Conservation (phyloP, 1,140 invertebrate species). For the Amyelois transitella region DNA sequence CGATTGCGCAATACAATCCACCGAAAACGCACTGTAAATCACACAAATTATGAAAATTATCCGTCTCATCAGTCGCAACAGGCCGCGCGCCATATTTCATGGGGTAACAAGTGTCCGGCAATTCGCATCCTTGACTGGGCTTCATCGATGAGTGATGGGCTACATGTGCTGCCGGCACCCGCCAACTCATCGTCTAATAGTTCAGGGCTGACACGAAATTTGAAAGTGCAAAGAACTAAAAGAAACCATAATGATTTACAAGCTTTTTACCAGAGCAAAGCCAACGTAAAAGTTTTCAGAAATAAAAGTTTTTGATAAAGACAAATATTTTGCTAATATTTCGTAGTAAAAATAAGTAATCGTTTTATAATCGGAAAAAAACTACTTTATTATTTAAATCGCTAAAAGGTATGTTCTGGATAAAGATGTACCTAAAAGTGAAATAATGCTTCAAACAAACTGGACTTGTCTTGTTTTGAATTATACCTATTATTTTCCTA, state of each 20-base stretch:
- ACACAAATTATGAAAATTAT: not conserved
- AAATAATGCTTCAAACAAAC: not conserved
- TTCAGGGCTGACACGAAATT: constrained; percentile 24
- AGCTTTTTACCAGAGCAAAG: too few relatives aligned
- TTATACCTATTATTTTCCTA: not conserved
- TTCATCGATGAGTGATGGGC: constrained; percentile 67
- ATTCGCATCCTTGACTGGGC: constrained; percentile 52
- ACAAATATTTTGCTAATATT: too few relatives aligned
- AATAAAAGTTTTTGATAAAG: too few relatives aligned
- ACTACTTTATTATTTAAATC: too few relatives aligned
- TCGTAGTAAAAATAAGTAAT: too few relatives aligned
- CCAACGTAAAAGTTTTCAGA: too few relatives aligned
- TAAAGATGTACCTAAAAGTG: too few relatives aligned
- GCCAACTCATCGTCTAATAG: constrained; percentile 43
- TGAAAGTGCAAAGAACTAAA: too few relatives aligned
- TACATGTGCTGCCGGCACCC: constrained; percentile 49
- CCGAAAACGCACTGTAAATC: not conserved
- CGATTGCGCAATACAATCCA: not conserved
- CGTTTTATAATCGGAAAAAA: too few relatives aligned
- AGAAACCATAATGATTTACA: too few relatives aligned
- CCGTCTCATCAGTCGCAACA: not conserved
- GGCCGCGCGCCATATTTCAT: constrained; percentile 16
- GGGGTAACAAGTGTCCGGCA: constrained; percentile 38
- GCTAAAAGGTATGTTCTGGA: too few relatives aligned
- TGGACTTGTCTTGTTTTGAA: not conserved